Evolutionary conservation across 1,140 invertebrate species (phyloP), one percentile per base, ranked within the genome.

Genomic region (Musca vetustissima): DNA sequence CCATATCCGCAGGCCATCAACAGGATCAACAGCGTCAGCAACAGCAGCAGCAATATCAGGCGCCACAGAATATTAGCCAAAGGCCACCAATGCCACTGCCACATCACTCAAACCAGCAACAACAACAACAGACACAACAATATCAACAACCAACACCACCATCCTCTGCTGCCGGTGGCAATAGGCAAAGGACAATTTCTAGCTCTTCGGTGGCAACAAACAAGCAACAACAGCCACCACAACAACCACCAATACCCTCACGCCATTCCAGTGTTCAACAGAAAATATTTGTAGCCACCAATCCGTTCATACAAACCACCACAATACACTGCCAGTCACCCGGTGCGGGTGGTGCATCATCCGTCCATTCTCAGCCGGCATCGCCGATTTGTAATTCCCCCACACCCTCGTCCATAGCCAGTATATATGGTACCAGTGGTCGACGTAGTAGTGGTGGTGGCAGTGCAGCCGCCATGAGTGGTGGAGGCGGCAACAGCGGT

Each of bases 231-330:
- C 76, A 75, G 32, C 76, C 32, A 64, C 69, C 57, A 47, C 67
- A 65, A 4, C 79, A 81, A 67, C 79, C 77, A 49, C 77, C 79
- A 24, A 74, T 81, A 64, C 79, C 79, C 13, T 75, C 79, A 49
- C 79, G 79, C 13, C 80, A 80, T 71, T 76, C 78, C 21, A 82
- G 77, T 73, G 76, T 81, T 59, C 80, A 82, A 61, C 80, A 83
- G 73, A 83, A 83, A 73, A 83, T 82, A 71, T 80, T 81, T 67
- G 80, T 82, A 50, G 77, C 80, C n/a, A 82, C 81, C 68, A 83
- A 83, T 76, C 81, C 81, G 66, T 83, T 83, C 66, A 80, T 82
- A 67, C 78, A 82, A 64, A 81, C 80, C n/a, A 82, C 79, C 28
- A 71, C 78, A 22, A 76, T 81, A 66, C 78, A 81, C 50, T 81